Conservation (phyloP, 2,888 invertebrate genomes). For the Papilio demoleus region DNA sequence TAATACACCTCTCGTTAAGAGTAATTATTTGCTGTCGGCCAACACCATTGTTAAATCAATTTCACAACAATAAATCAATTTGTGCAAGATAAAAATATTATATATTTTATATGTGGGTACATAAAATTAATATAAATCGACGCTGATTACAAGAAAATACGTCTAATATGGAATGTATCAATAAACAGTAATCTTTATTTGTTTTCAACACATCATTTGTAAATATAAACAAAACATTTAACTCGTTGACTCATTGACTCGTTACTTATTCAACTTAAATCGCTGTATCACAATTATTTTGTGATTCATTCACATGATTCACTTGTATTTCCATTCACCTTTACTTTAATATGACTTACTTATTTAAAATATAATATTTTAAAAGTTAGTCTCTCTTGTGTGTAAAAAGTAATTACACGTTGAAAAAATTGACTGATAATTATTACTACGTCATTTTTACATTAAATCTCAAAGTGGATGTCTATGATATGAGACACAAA, state of each 20-base stretch:
- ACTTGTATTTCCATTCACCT: background rate
- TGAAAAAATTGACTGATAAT: no score
- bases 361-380: no score
- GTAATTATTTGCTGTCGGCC: no score
- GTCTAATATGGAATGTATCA: background rate
- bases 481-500: no score
- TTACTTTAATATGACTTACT: background rate
- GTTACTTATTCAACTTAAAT: background rate
- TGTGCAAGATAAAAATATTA: no score
- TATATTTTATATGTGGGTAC: background rate
- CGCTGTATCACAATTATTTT: background rate
- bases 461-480: no score
- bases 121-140: background rate
- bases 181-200: background rate
- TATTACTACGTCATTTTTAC: no score
- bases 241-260: background rate
- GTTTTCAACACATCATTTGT: slow-evolving; percentile 5
- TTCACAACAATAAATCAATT: no score
- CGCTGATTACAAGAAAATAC: background rate
- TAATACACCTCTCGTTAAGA: no score
- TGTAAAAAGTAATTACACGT: no score
- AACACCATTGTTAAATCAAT: no score
- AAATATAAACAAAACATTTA: slow-evolving; percentile 1
- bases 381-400: no score
- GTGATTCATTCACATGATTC: slow-evolving; percentile 5